phyloP scores from a whole-genome alignment of 1,140 invertebrate species.

The Chelonus insularis region DNA sequence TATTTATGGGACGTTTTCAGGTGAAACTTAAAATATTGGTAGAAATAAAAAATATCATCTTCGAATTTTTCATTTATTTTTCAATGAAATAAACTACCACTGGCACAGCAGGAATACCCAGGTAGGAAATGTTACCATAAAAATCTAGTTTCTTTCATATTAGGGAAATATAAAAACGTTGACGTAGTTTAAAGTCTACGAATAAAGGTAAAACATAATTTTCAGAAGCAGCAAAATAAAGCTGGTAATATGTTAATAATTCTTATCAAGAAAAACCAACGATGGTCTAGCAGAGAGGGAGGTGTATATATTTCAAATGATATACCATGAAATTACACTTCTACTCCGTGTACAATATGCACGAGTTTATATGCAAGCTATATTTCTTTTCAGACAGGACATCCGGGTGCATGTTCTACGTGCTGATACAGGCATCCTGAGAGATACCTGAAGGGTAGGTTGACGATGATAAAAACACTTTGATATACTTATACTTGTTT shows the following conservation, averaged over 20 bases:
- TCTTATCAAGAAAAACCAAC: constrained; percentile 10
- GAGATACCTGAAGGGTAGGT: neutral
- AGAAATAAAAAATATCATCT: no score
- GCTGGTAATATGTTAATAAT: constrained; percentile 10
- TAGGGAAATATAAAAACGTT: neutral
- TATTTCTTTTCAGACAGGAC: constrained; percentile 10
- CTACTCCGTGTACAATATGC: constrained; percentile 4
- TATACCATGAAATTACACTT: constrained; percentile 7
- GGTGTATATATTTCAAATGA: constrained; percentile 4
- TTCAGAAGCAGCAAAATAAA: neutral
- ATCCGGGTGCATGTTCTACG: constrained; percentile 7
- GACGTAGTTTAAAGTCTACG: neutral
- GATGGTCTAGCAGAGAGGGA: neutral
- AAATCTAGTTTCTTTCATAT: neutral
- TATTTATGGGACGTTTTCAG: no score
- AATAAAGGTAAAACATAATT: neutral
- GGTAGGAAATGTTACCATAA: no score
- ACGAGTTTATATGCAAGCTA: constrained; percentile 5
- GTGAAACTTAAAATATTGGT: no score
- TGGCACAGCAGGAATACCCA: no score
- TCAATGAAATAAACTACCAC: no score
- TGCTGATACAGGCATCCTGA: constrained; percentile 9
- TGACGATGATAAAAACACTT: neutral
- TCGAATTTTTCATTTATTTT: no score
- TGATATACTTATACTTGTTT: neutral